Percentiles rank a stretch among this genome's conserved stretches.
phyloP scores from a whole-genome alignment of 2,113 vertebrate species.

The Antechinus flavipes region DNA sequence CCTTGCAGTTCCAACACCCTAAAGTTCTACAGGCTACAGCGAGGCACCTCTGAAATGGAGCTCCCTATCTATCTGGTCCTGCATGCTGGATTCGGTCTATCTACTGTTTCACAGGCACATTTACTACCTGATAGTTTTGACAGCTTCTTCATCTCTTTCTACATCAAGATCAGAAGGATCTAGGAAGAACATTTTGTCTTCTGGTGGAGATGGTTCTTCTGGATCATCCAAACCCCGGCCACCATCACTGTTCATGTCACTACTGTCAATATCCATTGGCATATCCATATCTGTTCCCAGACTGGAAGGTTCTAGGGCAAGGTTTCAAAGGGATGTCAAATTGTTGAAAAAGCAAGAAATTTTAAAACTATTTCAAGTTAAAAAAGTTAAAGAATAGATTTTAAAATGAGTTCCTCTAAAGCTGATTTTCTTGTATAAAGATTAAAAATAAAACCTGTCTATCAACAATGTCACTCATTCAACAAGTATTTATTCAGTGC shows the following conservation, averaged over 20 bases:
- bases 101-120: neutral
- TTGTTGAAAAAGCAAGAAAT: slow-evolving; percentile 13
- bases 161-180: slow-evolving; percentile 93
- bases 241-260: slow-evolving; percentile 91
- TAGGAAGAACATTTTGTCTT: slow-evolving; percentile 96
- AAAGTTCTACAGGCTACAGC: slow-evolving; percentile 17
- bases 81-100: neutral
- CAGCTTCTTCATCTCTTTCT: slow-evolving; percentile 95
- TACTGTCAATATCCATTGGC: slow-evolving; percentile 97
- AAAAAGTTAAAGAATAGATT: neutral
- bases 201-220: slow-evolving; percentile 95
- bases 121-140: slow-evolving; percentile 94
- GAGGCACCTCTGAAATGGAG: neutral
- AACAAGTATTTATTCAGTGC: neutral
- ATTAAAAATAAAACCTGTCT: neutral
- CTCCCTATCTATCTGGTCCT: neutral
- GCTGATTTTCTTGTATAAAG: neutral
- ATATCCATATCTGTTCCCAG: slow-evolving; percentile 93
- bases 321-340: slow-evolving; percentile 59
- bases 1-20: neutral
- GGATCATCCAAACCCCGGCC: slow-evolving; percentile 91
- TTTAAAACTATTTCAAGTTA: neutral
- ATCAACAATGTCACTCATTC: neutral
- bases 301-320: slow-evolving; percentile 91
- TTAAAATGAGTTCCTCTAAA: neutral